These are phyloP conservation scores for Lepus townsendii DNA, from an alignment of 2,797 vertebrate genomes.

Conservation along the genomic window DNA sequence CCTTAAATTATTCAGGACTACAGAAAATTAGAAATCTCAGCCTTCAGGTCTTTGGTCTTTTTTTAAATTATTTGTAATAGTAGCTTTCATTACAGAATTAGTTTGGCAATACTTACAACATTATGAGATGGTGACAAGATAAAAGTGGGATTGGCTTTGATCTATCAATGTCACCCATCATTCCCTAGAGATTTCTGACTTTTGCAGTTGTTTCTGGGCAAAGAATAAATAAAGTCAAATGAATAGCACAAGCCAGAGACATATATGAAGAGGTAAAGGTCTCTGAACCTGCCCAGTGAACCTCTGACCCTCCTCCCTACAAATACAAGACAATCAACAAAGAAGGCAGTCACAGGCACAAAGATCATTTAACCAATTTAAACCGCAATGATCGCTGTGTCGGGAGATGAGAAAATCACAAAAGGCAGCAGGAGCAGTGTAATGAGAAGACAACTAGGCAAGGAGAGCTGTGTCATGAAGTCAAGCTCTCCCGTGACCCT, in stretches of 20 bases:
- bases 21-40: not conserved
- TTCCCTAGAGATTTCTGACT: not conserved
- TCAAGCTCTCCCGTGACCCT: constrained; percentile 58
- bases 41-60: not conserved
- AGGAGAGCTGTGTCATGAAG: not conserved
- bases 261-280: constrained; percentile 3
- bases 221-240: constrained; percentile 55
- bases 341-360: constrained; percentile 40
- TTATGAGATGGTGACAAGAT: constrained; percentile 28
- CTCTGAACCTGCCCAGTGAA: not conserved
- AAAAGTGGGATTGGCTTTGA: not conserved
- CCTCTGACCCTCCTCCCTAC: constrained; percentile 33
- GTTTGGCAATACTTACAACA: not conserved
- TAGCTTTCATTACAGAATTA: constrained; percentile 1
- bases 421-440: not conserved
- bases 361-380: constrained; percentile 72
- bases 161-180: not conserved
- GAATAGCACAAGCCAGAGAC: not conserved
- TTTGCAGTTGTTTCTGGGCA: constrained; percentile 48
- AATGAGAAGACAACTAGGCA: constrained; percentile 24
- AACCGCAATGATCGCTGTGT: constrained; percentile 31
- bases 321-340: constrained; percentile 66
- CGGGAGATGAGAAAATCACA: constrained; percentile 41
- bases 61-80: constrained; percentile 19
- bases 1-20: not conserved